These are phyloP conservation scores for Fringilla coelebs DNA, from an alignment of 2,797 vertebrate species.

Conservation along the genomic window DNA sequence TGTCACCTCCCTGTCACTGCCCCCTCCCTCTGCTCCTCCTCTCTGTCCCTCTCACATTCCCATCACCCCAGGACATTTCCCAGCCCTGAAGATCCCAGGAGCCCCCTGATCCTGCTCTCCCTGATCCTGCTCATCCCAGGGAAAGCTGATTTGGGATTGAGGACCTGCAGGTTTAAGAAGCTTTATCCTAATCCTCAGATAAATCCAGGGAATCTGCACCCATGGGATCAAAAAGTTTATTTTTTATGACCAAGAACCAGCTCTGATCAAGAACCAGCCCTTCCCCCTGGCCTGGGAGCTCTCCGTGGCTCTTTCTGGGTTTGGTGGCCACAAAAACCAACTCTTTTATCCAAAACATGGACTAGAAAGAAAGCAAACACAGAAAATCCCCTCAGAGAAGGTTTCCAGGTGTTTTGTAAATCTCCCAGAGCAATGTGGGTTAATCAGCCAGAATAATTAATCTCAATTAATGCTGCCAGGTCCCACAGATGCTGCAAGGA, in stretches of 20 bases:
- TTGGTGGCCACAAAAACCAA: neutral
- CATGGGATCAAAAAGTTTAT: neutral
- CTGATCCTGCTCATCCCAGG: neutral
- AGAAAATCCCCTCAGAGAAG: accelerated
- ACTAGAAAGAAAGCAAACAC: neutral
- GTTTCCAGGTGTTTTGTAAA: neutral
- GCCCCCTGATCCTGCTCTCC: neutral
- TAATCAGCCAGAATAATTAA: neutral
- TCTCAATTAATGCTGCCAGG: neutral
- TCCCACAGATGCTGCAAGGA: neutral
- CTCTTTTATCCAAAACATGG: neutral
- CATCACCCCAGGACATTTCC: neutral
- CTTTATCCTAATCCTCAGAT: neutral
- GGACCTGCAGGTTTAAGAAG: neutral
- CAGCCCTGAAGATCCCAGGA: neutral
- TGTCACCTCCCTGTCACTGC: neutral
- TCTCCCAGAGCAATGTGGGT: accelerated
- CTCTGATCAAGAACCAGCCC: neutral
- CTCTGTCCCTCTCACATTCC: neutral
- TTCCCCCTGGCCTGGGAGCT: too few relatives aligned
- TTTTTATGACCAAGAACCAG: neutral
- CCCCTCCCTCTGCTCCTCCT: neutral
- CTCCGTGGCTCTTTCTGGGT: neutral
- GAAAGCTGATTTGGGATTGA: neutral
- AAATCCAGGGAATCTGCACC: neutral